Evolutionary conservation across 92 coral and sea anemone species (phyloP).

Genomic region (Palythoa grandiflora): DNA sequence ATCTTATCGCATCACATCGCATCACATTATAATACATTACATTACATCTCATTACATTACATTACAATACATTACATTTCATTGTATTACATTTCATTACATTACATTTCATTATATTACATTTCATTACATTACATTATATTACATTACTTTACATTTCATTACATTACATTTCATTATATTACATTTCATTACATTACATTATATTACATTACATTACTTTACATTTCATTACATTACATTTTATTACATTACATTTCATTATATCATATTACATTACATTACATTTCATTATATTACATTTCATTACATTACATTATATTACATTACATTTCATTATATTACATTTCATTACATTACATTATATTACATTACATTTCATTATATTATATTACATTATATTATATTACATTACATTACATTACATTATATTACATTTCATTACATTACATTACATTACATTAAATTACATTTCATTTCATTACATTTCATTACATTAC

Average conservation of each 20-base stretch:
- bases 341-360: neutral
- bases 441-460: no score
- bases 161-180: neutral
- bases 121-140: neutral
- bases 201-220: neutral
- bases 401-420: neutral
- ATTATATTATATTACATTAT: no score
- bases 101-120: neutral
- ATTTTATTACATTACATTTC: neutral
- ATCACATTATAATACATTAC: neutral
- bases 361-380: neutral
- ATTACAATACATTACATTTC: neutral
- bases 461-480: no score
- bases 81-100: no score
- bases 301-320: neutral
- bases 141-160: neutral
- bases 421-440: neutral
- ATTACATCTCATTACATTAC: neutral
- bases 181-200: neutral
- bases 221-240: neutral
- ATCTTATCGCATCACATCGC: no score
- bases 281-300: neutral
- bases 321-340: neutral
- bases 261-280: neutral
- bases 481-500: no score